Base-by-base conservation (phyloP, 1,140 invertebrate genomes). In the Dolichoris vasculosae region DNA sequence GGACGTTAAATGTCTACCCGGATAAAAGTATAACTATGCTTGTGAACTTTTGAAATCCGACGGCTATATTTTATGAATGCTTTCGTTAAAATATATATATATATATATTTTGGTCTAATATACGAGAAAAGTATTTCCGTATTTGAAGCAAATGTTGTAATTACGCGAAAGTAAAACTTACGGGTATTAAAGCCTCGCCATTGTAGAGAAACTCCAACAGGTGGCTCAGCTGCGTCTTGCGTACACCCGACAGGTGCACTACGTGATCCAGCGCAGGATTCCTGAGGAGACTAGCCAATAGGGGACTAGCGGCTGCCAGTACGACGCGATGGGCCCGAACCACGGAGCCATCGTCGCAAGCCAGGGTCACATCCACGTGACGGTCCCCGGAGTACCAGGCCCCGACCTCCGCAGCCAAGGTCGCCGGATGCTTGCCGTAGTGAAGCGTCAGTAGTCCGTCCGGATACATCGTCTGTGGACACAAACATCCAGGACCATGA, bases 341-440 rank as follows among this genome's bases (percentile, higher is more conserved):
- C 86, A 95, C 94, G 79, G 95, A 96, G 32, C 95, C 95, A 92
- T 96, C 96, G 92, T 97, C 96, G 92, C 97, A 97, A 67, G 97
- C 95, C 88, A 97, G 95, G 86, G 95, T 95, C 91, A 97, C 95
- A 94, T 97, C 97, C 46, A 97, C 96, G 92, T 96, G 96, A 91
- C 96, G 95, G 90, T 97, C 96, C 83, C 96, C 96, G 89, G 95
- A 94, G 93, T 97, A 97, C 94, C 96, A 97, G 89, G 96, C 96
- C 90, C 96, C 96, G 91, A 97, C 96, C 94, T 97, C 97, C 90
- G 96, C 96, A 91, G 97, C 95, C 94, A 97, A 96, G 92, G 96
- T 97, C 93, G 96, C 96, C 94, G 97, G 96, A 95, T 97, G 97
- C 94, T 97, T 97, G 94, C 96, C 96, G 94, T 97, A 97, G 94